phyloP scores from a whole-genome alignment of 2,888 invertebrate species.

The Maniola hyperantus region DNA sequence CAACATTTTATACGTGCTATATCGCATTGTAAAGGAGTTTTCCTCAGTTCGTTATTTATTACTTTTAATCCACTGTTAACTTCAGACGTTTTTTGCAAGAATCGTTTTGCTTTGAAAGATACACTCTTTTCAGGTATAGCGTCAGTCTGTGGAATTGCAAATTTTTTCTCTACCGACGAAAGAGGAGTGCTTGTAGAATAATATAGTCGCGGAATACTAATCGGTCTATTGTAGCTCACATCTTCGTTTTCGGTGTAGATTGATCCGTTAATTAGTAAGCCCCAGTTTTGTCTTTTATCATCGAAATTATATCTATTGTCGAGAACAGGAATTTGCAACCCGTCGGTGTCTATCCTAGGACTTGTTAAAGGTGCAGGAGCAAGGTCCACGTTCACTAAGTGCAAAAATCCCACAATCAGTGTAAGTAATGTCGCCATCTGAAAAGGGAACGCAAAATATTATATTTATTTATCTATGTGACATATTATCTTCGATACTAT shows the following conservation, averaged over 20 bases:
- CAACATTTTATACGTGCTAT: constrained; percentile 39
- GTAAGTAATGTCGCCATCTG: neutral
- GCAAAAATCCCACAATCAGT: neutral
- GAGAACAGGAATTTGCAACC: neutral
- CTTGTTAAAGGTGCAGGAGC: neutral
- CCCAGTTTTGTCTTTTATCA: constrained; percentile 67
- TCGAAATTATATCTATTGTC: constrained; percentile 53
- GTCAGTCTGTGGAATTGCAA: neutral
- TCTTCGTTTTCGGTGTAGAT: constrained; percentile 30
- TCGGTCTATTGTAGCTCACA: constrained; percentile 39
- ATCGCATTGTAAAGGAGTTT: constrained; percentile 32
- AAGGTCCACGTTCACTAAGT: neutral
- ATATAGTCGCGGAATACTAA: constrained; percentile 31
- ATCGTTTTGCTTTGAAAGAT: neutral
- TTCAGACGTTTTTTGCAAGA: neutral
- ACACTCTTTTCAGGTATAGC: neutral
- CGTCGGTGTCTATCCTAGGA: neutral
- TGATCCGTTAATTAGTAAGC: constrained; percentile 53
- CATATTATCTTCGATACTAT: too few relatives aligned
- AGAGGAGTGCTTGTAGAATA: neutral
- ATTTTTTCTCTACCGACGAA: neutral
- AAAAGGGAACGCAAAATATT: neutral
- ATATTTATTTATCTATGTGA: too few relatives aligned
- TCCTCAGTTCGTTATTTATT: constrained; percentile 3
- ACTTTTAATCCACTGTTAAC: constrained; percentile 5